Base-by-base conservation (phyloP, 2,797 vertebrate genomes). In the Typhlichthys subterraneus region DNA sequence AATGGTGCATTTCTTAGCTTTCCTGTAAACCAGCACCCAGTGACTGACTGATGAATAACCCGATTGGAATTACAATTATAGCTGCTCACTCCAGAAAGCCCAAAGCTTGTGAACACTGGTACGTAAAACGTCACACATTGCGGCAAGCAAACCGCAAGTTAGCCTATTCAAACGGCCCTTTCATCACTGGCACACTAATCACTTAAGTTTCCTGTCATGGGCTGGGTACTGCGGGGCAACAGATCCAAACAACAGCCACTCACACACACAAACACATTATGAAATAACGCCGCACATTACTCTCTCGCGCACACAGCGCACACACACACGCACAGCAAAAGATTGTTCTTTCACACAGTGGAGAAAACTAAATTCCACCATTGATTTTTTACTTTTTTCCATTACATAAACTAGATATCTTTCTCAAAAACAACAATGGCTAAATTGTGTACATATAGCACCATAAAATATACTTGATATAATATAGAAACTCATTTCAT, bases 401-500 rank as follows among this genome's bases (percentile, higher is more conserved):
- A 23, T 23, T 3, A 67, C 14, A 61, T 14, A 9, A 9, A 14
- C 51, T 9, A 15, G 47, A 57, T 48, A n/a, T 55, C 1, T 45
- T 10, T n/a, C 63, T 42, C 17, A 4, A 48, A 42, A 48, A 42
- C 6, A 38, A 57, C 38, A 57, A 63, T 19, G 3, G 13, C 23
- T 13, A 14, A 12, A 14, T 33, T 42, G 1, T 54, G 13, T 5
- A 14, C 7, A 48, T 45, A 57, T 42, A 23, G n/a, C 9, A 17
- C 56, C 29, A 11, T 58, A 23, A 61, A 38, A 66, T 42, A 5
- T 7, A 71, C 23, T 23, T 23, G 42, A 47, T 60, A 29, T 12
- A 63, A 72, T 33, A 57, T 51, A 59, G 15, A 64, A 17, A 11
- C 19, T 11, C 51, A 79, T 70, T 50, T 33, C 57, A 76, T 82